Base-by-base conservation (phyloP, 1,140 invertebrate genomes). In the Anastrepha ludens region DNA sequence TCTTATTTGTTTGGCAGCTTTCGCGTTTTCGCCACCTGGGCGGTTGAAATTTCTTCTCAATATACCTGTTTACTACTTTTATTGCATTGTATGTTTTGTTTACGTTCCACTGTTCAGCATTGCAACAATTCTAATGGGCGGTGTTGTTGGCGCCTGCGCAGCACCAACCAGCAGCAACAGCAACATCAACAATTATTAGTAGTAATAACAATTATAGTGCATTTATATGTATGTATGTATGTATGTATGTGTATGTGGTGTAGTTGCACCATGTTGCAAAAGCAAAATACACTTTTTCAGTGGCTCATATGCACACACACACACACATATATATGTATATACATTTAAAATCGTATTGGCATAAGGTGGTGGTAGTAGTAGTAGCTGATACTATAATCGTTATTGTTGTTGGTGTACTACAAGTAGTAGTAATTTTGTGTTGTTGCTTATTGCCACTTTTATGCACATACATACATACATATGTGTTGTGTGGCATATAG, bases 61-160 rank as follows among this genome's bases (percentile, higher is more conserved):
- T 2, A 81, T 55, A 29, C 6, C 15, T 74, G 11, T 44, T 47
- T 47, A 74, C 8, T 74, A 55, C 3, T 81, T 9, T 55, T 8
- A n/a, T n/a, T 50, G 39, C 20, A n/a, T 81, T 81, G n/a, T 29
- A 44, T 39, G 20, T 67, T 81, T 55, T 55, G 74, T 81, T 81
- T 81, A 81, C 47, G 47, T 55, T 81, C n/a, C 15, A 20, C 5
- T 67, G 29, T 67, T 39, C 9, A 39, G 29, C 64, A 5, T 29
- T 5, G 64, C 64, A 67, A 67, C 20, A 29, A 39, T 62, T 15
- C 13, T 6, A 62, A 62, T 0, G 60, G 60, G 60, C n/a, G 60
- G 60, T 62, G 60, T 15, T 62, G 13, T 62, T 62, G 60, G n/a
- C 60, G 60, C 60, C 13, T 62, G 60, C 60, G 60, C 60, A 62